These are phyloP conservation scores for Chymomyza costata DNA, from an alignment of 1,140 invertebrate species.

Conservation along the genomic window DNA sequence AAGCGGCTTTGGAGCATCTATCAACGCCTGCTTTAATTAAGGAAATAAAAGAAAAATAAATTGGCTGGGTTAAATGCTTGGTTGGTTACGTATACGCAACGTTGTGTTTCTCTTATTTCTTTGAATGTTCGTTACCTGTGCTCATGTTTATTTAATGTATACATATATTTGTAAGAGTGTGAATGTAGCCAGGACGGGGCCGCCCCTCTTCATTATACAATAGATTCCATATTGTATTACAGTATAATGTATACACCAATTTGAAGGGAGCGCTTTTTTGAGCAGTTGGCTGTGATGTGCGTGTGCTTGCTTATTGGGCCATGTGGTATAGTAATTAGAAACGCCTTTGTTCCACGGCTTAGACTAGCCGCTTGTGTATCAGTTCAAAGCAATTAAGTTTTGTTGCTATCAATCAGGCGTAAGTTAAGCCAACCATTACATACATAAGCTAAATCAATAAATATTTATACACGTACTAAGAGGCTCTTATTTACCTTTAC, in stretches of 20 bases:
- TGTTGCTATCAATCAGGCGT: slow-evolving; percentile 50
- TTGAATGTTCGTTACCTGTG: slow-evolving; percentile 42
- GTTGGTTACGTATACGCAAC: slow-evolving; percentile 3
- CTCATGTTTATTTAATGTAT: slow-evolving; percentile 50
- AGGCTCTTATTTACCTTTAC: slow-evolving; percentile 48
- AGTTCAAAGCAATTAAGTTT: slow-evolving; percentile 64
- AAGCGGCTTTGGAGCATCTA: slow-evolving; percentile 18
- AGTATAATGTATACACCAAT: slow-evolving; percentile 2
- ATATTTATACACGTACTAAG: not conserved
- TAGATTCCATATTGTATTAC: no score
- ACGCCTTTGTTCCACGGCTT: slow-evolving; percentile 5
- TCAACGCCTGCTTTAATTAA: slow-evolving; percentile 67
- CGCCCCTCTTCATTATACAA: not conserved
- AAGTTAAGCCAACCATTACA: slow-evolving; percentile 2
- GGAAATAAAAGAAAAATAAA: slow-evolving; percentile 37
- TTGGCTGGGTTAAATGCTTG: slow-evolving; percentile 9
- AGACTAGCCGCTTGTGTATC: slow-evolving; percentile 4
- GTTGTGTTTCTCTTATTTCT: no score
- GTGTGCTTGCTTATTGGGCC: slow-evolving; percentile 26
- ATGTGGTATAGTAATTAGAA: slow-evolving; percentile 40
- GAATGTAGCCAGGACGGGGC: not conserved
- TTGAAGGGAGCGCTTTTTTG: slow-evolving; percentile 12
- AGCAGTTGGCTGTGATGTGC: slow-evolving; percentile 3
- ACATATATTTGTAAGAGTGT: not conserved
- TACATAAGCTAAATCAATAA: not conserved